A percentile compares a stretch with the other conserved stretches of the same genome.
phyloP scores from a whole-genome alignment of 2,797 vertebrate genomes.

The Kryptolebias ocellatus region DNA sequence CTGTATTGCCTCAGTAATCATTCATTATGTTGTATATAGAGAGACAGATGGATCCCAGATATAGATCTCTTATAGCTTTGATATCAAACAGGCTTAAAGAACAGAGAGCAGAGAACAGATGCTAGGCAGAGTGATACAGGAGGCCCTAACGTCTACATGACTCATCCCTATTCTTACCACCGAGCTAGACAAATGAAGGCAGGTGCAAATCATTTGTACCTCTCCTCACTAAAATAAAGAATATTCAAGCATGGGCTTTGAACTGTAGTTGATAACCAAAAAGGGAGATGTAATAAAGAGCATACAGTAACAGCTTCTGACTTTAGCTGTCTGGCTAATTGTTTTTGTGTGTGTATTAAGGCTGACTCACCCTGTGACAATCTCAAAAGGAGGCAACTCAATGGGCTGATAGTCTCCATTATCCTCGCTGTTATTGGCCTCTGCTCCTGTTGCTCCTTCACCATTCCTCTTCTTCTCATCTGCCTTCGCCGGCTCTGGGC shows the following conservation, averaged over 20 bases:
- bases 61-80: constrained; percentile 35
- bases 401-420: constrained; percentile 86
- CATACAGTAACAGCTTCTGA: background rate
- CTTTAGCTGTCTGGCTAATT: background rate
- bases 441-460: constrained; percentile 56
- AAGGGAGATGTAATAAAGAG: background rate
- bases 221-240: constrained; percentile 16
- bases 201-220: constrained; percentile 43
- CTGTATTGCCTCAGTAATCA: constrained; percentile 24
- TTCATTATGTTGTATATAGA: constrained; percentile 7
- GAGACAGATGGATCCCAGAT: constrained; percentile 31
- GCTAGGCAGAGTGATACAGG: constrained; percentile 33
- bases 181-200: constrained; percentile 42
- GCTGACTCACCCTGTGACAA: constrained; percentile 90
- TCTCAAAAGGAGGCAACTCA: constrained; percentile 94
- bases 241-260: background rate
- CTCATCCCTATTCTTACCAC: constrained; percentile 69
- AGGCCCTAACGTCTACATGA: constrained; percentile 48
- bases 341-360: background rate
- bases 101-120: constrained; percentile 46
- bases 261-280: background rate
- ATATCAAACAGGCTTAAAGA: constrained; percentile 36
- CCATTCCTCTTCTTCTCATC: constrained; percentile 57
- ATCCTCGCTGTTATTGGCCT: constrained; percentile 63
- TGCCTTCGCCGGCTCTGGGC: constrained; percentile 30